phyloP scores from a whole-genome alignment of 2,113 vertebrate genomes.

The Neotragus moschatus region DNA sequence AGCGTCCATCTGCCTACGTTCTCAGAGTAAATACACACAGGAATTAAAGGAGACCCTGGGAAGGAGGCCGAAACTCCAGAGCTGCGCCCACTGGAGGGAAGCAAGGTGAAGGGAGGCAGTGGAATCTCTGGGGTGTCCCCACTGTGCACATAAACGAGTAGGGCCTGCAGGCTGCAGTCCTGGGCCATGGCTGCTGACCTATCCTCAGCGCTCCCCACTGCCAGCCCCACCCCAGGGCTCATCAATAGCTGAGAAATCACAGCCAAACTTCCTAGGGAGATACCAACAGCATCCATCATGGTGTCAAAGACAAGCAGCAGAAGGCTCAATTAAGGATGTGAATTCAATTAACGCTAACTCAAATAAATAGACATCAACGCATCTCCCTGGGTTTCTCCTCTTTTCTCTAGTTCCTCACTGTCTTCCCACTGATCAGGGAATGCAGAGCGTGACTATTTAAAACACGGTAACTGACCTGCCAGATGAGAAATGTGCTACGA shows the following conservation, averaged over 20 bases:
- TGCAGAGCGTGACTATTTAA: background rate
- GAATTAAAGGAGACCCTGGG: constrained; percentile 13
- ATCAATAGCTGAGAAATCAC: constrained; percentile 51
- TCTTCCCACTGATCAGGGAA: background rate
- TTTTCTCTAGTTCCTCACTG: background rate
- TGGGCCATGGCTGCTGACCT: background rate
- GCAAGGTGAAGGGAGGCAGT: background rate
- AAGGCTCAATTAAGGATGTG: constrained; percentile 51
- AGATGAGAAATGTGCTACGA: background rate
- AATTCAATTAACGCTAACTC: constrained; percentile 56
- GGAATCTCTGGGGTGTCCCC: background rate
- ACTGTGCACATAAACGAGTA: constrained; percentile 1
- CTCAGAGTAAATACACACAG: constrained; percentile 22
- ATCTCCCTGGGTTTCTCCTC: background rate
- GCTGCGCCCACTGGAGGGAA: background rate
- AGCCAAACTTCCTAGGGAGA: constrained; percentile 42
- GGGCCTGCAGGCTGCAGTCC: background rate
- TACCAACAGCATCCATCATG: constrained; percentile 3
- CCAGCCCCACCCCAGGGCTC: background rate
- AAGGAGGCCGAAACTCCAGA: background rate
- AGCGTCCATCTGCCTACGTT: constrained; percentile 42
- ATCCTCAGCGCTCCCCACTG: background rate
- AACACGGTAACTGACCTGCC: background rate
- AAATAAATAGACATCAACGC: background rate
- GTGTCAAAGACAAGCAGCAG: constrained; percentile 44